Conservation (phyloP, 2,113 vertebrate genomes). For the Romanogobio albipinnatus region DNA sequence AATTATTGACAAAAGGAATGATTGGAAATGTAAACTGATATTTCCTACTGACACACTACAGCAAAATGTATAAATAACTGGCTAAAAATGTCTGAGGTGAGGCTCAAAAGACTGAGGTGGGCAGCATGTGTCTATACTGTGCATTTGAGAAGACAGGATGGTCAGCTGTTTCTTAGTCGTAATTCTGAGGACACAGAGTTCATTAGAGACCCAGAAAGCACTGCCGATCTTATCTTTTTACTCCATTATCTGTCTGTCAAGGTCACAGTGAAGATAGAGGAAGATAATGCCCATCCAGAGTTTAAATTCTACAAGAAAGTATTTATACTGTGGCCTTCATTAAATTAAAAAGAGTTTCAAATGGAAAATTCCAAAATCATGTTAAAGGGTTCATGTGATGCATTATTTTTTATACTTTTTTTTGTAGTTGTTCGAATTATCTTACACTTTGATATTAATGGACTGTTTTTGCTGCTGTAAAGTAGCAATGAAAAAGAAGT, state of each 20-base stretch:
- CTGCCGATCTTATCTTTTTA: conserved; percentile 43
- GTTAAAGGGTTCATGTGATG: too few species aligned
- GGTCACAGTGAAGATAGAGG: conserved; percentile 51
- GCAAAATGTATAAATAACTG: too few species aligned
- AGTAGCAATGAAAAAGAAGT: too few species aligned
- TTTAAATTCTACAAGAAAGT: conserved; percentile 6
- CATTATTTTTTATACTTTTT: too few species aligned
- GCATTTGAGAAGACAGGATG: neutral
- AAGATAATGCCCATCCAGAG: conserved; percentile 24
- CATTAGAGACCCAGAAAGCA: conserved; percentile 50
- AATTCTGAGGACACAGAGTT: conserved; percentile 41
- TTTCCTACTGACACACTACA: too few species aligned
- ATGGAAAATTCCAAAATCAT: neutral
- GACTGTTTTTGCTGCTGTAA: too few species aligned
- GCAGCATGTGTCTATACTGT: neutral
- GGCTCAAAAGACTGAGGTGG: neutral
- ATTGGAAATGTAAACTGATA: too few species aligned
- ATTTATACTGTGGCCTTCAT: neutral
- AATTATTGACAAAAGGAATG: too few species aligned
- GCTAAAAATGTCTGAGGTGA: too few species aligned
- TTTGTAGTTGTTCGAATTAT: too few species aligned
- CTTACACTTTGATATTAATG: too few species aligned
- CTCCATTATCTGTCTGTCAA: conserved; percentile 52
- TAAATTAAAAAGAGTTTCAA: neutral
- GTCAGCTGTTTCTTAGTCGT: conserved; percentile 45